Evolutionary conservation across 2,888 invertebrate species (phyloP), one percentile per base, ranked within the genome.

Genomic region (Keiferia lycopersicella): DNA sequence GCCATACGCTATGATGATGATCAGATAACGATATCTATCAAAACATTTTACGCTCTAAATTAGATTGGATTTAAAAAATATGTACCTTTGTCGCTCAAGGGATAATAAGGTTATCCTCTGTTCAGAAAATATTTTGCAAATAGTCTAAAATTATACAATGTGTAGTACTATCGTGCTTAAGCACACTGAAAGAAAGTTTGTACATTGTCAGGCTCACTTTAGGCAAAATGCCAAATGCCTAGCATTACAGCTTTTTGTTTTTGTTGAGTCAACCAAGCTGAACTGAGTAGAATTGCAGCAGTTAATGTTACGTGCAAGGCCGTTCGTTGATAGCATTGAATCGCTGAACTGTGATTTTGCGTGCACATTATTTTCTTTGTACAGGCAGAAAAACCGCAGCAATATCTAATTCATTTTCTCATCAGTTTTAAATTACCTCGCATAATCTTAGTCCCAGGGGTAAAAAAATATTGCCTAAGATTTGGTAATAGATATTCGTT

Each of bases 221-320:
- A 26, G 56, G 56, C 56, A 56, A 16, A 38, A 58, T 58, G 39
- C 58, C 58, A 38, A 58, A 20, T 8, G 22, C 11, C 45, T 30
- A 48, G 58, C 39, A 39, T n/a, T 26, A 18, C 30, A 56, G 51
- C 51, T 51, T 51, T 51, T 56, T 34, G 56, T 30, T 56, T 30
- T 56, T 56, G 56, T 56, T 56, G 30, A 34, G n/a, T 34, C 56
- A 16, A 58, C 57, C 16, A 38, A 38, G 26, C 34, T 26, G 51
- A 51, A 26, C 34, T 56, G 51, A 58, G 22, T 39, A 71, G 34
- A 34, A 34, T 34, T 4, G 34, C 34, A 34, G 34, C 56, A 56
- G 34, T n/a, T 45, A 45, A 45, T 22, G 51, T 22, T 20, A 18
- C 18, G 22, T 22, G 51, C 51, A 56, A 34, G n/a, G n/a, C 26